Evolutionary conservation across 2,888 invertebrate genomes (phyloP).

Genomic region (Hyalella azteca): DNA sequence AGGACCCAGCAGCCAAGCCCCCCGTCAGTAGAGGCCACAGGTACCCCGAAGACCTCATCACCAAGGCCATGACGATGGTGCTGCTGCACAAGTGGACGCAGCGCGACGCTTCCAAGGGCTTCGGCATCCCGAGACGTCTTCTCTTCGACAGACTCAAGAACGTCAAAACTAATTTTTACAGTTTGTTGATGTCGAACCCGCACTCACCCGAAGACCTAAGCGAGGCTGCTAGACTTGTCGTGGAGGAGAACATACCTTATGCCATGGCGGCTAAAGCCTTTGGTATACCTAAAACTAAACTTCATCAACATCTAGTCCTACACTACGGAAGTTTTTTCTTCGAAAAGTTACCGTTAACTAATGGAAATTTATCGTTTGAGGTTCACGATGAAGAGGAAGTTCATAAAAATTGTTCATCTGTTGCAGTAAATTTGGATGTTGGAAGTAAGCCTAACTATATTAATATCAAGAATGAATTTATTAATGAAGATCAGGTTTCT

Average conservation of each 20-base stretch:
- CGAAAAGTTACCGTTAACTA: too few relatives aligned
- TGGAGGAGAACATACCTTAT: background rate
- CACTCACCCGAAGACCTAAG: background rate
- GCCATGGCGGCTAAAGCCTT: constrained; percentile 8
- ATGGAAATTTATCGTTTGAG: too few relatives aligned
- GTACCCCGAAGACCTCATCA: constrained; percentile 12
- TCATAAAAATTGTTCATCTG: too few relatives aligned
- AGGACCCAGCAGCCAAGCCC: background rate
- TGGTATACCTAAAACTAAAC: constrained; percentile 5
- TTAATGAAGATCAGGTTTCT: too few relatives aligned
- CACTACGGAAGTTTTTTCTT: too few relatives aligned
- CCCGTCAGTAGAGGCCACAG: background rate
- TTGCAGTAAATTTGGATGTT: too few relatives aligned
- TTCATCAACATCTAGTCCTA: background rate
- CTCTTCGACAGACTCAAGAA: constrained; percentile 15
- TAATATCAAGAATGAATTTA: too few relatives aligned
- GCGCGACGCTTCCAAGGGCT: constrained; percentile 17
- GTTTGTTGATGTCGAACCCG: background rate
- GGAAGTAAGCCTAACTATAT: too few relatives aligned
- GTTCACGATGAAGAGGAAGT: too few relatives aligned
- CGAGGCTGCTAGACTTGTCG: background rate
- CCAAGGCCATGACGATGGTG: constrained; percentile 33
- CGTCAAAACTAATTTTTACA: constrained; percentile 19
- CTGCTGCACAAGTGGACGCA: constrained; percentile 33
- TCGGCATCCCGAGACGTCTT: background rate